Evolutionary conservation across 1,140 invertebrate genomes (phyloP), one percentile per base, ranked within the genome.

Genomic region (Babylonia areolata): DNA sequence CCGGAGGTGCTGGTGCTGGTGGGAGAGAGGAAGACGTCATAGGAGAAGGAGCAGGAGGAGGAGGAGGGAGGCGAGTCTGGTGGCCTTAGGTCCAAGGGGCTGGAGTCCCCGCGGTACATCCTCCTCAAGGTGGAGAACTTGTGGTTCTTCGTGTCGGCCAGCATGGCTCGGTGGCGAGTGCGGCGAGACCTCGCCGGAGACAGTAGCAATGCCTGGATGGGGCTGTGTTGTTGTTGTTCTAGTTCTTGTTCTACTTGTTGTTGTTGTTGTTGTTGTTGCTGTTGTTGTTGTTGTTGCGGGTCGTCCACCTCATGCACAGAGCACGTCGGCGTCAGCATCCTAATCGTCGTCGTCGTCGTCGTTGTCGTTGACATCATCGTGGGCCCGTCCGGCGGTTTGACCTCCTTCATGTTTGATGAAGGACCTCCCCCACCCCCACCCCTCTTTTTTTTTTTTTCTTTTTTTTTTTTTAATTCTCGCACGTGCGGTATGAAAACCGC

Each of bases 21-120:
- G 20, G 73, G 86, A n/a, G 42, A 81, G 42, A 81, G 85, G 33
- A 85, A 54, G 73, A 77, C 23, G 9, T 75, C 64, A 20, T n/a
- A 64, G 42, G 58, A 71, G 42, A 12, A 9, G 35, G 40, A 9
- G 71, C n/a, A n/a, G n/a, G n/a, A n/a, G 31, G 9, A 51, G 39
- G 54, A 64, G 42, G 20, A 9, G 39, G 42, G 28, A 46, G 35
- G 28, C 54, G 73, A 40, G 39, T 15, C 39, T 20, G 84, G 58
- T 23, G 37, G 23, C n/a, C 46, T 9, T 20, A 42, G 3, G 23
- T 73, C 20, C 39, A 54, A 28, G 33, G 78, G 75, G 37, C 28
- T 33, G 75, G 75, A 77, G 33, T 40, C 42, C 5, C 78, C 78
- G 31, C 42, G 40, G 42, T 39, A 39, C 39, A 40, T n/a, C 23